phyloP scores from a whole-genome alignment of 2,113 vertebrate genomes.

The Kryptolebias marmoratus region DNA sequence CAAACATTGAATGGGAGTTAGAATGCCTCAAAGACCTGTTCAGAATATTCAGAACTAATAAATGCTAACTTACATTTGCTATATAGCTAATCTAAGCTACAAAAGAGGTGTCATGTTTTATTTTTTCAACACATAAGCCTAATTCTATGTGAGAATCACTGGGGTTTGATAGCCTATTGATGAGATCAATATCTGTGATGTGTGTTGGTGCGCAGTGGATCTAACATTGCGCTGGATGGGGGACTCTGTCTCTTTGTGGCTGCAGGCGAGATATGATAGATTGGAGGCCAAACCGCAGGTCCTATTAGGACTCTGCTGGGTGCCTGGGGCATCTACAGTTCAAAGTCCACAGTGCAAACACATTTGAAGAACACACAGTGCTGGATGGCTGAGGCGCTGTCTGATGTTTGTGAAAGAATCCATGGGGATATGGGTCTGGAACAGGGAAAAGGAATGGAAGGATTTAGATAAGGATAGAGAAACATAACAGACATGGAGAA shows the following conservation, averaged over 20 bases:
- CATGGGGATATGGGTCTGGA: slow-evolving; percentile 17
- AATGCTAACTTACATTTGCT: slow-evolving; percentile 21
- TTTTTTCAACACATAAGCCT: slow-evolving; percentile 41
- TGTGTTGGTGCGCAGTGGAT: slow-evolving; percentile 41
- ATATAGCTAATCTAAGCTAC: slow-evolving; percentile 18
- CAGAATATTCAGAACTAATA: not conserved
- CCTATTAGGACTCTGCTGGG: slow-evolving; percentile 53
- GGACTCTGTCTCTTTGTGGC: slow-evolving; percentile 46
- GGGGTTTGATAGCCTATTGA: slow-evolving; percentile 24
- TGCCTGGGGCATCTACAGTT: slow-evolving; percentile 53
- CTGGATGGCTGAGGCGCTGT: slow-evolving; percentile 33
- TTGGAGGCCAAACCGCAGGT: slow-evolving; percentile 56
- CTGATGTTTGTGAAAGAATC: slow-evolving; percentile 46
- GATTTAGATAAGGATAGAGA: slow-evolving; percentile 37
- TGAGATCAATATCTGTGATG: slow-evolving; percentile 63
- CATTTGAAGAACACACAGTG: slow-evolving; percentile 45
- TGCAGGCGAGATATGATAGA: slow-evolving; percentile 64
- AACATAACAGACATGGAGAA: slow-evolving; percentile 3
- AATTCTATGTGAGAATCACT: slow-evolving; percentile 37
- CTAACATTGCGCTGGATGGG: slow-evolving; percentile 29
- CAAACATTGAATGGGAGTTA: not conserved
- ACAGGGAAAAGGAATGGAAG: slow-evolving; percentile 23
- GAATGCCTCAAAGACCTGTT: not conserved
- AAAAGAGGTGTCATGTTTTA: slow-evolving; percentile 37
- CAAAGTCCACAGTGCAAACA: slow-evolving; percentile 52